These are phyloP conservation scores for Pachyramphus minor DNA, from an alignment of 2,113 vertebrate species.

Conservation along the genomic window DNA sequence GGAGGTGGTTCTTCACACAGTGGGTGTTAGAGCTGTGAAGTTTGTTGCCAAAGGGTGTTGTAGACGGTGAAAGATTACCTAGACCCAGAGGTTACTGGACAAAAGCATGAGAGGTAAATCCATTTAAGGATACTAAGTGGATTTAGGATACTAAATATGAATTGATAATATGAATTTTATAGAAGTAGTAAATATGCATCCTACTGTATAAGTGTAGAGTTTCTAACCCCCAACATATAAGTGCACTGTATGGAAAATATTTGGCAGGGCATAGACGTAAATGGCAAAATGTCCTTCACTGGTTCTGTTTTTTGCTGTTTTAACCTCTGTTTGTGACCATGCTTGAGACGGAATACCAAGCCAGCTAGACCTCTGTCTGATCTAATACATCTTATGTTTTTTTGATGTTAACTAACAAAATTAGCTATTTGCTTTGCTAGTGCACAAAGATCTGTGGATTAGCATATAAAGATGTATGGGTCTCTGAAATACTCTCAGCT, in stretches of 20 bases:
- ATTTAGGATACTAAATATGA: neutral
- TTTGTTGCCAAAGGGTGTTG: neutral
- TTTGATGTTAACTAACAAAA: neutral
- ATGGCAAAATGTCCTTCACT: neutral
- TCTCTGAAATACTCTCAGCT: neutral
- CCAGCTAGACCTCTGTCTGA: neutral
- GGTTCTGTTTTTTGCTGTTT: neutral
- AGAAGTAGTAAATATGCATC: neutral
- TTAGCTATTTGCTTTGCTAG: neutral
- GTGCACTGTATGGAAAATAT: accelerated
- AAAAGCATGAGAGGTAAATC: neutral
- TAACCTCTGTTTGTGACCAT: neutral
- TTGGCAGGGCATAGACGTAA: neutral
- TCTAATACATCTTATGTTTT: neutral
- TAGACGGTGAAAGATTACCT: neutral
- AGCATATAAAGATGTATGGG: neutral
- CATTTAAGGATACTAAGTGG: neutral
- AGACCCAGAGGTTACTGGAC: neutral
- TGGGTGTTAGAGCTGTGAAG: neutral
- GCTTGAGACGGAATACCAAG: neutral
- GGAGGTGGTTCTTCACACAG: neutral
- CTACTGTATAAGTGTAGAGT: neutral
- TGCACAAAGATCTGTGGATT: neutral
- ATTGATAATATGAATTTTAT: neutral
- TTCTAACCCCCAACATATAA: no score